phyloP scores from a whole-genome alignment of 2,113 vertebrate species.

The Sinocyclocheilus maitianheensis region DNA sequence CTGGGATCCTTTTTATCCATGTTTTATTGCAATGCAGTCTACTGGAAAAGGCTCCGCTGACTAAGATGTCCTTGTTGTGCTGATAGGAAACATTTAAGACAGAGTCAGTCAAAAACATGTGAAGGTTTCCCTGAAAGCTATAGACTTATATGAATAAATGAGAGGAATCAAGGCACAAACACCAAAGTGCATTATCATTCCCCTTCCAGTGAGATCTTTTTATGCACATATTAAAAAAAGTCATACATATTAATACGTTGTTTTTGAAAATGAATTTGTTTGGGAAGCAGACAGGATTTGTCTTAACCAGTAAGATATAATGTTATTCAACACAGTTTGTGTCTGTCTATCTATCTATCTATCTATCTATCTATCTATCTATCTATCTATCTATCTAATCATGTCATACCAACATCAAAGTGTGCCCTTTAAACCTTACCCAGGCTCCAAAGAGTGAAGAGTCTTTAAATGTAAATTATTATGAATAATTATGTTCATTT shows the following conservation, averaged over 20 bases:
- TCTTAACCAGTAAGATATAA: background rate
- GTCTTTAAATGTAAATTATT: background rate
- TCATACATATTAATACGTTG: slow-evolving; percentile 45
- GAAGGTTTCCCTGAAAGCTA: background rate
- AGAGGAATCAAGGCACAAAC: background rate
- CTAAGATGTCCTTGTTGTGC: background rate
- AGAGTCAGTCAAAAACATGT: background rate
- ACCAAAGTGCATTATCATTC: background rate
- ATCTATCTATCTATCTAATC: background rate
- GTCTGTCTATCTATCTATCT: background rate
- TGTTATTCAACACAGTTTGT: slow-evolving; percentile 4
- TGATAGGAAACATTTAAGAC: background rate
- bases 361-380: background rate
- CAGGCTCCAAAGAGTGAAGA: too few species aligned
- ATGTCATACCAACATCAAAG: background rate
- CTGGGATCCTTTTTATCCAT: background rate
- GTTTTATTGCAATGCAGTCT: background rate
- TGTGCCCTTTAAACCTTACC: too few species aligned
- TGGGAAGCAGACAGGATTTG: background rate
- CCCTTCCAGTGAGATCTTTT: background rate
- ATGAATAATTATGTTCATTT: background rate
- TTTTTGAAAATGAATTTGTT: slow-evolving; percentile 21
- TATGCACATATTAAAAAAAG: slow-evolving; percentile 8
- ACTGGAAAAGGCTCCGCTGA: slow-evolving; percentile 17
- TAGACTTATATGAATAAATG: background rate